phyloP scores from a whole-genome alignment of 2,113 vertebrate species.

The Amazona vittata region DNA sequence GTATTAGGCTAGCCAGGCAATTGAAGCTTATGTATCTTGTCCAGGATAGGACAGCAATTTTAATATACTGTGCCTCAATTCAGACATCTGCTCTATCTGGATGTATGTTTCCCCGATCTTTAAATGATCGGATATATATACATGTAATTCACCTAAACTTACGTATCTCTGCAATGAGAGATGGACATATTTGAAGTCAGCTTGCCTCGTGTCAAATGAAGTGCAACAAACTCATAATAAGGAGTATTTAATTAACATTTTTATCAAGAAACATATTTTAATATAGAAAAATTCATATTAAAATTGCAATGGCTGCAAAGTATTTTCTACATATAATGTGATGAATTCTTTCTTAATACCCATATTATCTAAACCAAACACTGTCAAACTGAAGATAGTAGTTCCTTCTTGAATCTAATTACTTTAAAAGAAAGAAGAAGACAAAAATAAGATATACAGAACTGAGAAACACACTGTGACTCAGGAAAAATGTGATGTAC shows the following conservation, averaged over 20 bases:
- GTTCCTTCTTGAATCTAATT: conserved; percentile 48
- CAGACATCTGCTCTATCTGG: conserved; percentile 54
- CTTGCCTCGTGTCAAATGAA: conserved; percentile 57
- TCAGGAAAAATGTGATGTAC: conserved; percentile 69
- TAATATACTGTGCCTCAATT: conserved; percentile 45
- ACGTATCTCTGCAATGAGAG: conserved; percentile 5
- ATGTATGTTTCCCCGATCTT: conserved; percentile 31
- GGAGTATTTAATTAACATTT: conserved; percentile 54
- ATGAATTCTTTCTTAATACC: conserved; percentile 39
- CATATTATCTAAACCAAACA: conserved; percentile 63
- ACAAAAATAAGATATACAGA: not conserved
- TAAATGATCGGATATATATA: not conserved
- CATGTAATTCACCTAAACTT: not conserved
- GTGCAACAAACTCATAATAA: conserved; percentile 25
- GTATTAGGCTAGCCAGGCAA: not conserved
- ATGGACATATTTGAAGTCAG: not conserved
- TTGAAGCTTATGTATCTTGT: conserved; percentile 11
- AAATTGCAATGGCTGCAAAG: conserved; percentile 43
- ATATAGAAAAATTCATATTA: conserved; percentile 58
- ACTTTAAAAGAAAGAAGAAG: not conserved
- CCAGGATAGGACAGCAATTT: conserved; percentile 24
- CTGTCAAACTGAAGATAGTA: conserved; percentile 28
- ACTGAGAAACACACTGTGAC: conserved; percentile 64
- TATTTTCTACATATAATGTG: conserved; percentile 65
- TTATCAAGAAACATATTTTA: conserved; percentile 74